Conservation (phyloP, 2,888 invertebrate genomes). For the Brenthis hecate region DNA sequence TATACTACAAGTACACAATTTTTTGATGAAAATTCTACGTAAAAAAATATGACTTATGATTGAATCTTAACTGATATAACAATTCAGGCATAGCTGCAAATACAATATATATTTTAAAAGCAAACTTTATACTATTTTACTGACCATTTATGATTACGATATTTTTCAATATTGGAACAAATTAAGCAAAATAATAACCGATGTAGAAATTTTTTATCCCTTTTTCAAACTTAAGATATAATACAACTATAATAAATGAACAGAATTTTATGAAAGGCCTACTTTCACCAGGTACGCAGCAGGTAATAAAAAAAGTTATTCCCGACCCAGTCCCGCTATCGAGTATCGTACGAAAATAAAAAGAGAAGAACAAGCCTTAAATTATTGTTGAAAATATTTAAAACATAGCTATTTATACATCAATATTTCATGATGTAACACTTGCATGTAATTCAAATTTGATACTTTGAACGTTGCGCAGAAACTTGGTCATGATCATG, state of each 20-base stretch:
- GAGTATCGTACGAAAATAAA: neutral
- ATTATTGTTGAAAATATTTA: neutral
- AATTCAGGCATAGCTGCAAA: too few relatives aligned
- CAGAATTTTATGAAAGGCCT: slow-evolving; percentile 4
- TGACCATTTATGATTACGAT: too few relatives aligned
- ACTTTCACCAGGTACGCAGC: slow-evolving; percentile 7
- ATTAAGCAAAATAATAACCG: neutral
- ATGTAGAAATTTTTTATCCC: neutral
- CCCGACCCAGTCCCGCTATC: neutral
- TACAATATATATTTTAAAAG: too few relatives aligned
- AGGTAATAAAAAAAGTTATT: neutral
- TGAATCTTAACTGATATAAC: too few relatives aligned
- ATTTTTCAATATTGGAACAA: neutral
- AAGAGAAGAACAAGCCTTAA: neutral
- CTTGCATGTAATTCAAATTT: slow-evolving; percentile 4
- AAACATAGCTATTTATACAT: neutral
- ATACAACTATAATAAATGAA: neutral
- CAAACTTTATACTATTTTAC: too few relatives aligned
- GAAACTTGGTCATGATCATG: slow-evolving; percentile 15
- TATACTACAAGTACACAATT: neutral
- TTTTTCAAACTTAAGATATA: neutral
- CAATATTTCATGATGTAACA: neutral
- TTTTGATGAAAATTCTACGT: too few relatives aligned
- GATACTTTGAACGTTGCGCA: slow-evolving; percentile 28
- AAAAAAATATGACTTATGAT: too few relatives aligned